Evolutionary conservation across 2,113 vertebrate genomes (phyloP).

Genomic region (Ploceus nigricollis): DNA sequence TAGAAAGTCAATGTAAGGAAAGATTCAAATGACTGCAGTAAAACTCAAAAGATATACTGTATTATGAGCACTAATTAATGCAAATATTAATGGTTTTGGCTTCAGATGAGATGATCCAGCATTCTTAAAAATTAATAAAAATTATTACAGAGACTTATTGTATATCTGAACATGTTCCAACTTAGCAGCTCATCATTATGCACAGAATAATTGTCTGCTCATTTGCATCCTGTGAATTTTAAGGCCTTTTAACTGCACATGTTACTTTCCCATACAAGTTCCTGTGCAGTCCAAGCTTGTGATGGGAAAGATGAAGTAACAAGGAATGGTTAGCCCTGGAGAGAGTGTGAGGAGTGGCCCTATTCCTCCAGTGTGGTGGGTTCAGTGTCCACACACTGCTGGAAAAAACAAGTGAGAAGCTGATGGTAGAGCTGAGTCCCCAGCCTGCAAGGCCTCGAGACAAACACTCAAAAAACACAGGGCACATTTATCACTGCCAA

Average conservation of each 20-base stretch:
- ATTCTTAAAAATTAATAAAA: conserved; percentile 60
- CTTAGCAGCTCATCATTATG: conserved; percentile 40
- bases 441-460: background rate
- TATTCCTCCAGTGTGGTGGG: background rate
- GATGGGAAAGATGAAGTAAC: background rate
- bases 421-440: background rate
- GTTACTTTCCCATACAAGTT: background rate
- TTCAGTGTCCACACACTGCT: background rate
- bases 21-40: conserved; percentile 9
- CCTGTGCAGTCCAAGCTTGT: background rate
- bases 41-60: conserved; percentile 4
- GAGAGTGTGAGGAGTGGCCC: background rate
- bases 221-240: conserved; percentile 39
- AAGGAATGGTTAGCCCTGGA: background rate
- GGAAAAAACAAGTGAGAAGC: background rate
- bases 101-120: conserved; percentile 30
- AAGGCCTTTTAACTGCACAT: background rate
- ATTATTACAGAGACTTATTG: background rate
- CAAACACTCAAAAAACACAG: background rate
- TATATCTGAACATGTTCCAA: conserved; percentile 34
- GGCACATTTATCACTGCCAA: background rate
- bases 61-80: conserved; percentile 50
- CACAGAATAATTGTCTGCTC: conserved; percentile 7
- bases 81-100: conserved; percentile 39
- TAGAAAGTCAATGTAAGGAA: background rate